Evolutionary conservation across 2,113 vertebrate genomes (phyloP).

Genomic region (Scatophagus argus): DNA sequence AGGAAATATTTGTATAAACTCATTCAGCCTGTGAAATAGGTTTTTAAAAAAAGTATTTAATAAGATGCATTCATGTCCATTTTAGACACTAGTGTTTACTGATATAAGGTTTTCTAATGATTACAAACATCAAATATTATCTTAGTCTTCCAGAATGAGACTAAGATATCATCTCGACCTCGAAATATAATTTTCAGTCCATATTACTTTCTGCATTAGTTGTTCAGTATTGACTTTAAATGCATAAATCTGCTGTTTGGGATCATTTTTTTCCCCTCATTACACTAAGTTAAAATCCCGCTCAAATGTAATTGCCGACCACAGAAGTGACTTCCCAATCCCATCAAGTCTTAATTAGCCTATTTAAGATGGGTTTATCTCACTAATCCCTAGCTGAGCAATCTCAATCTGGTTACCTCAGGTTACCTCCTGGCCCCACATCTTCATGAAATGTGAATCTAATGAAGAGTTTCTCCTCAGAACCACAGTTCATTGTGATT

Average conservation of each 20-base stretch:
- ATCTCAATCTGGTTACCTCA: constrained; percentile 74
- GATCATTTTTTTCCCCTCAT: constrained; percentile 31
- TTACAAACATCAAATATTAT: not conserved
- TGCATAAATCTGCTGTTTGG: constrained; percentile 12
- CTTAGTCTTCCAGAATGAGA: not conserved
- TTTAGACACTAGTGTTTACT: not conserved
- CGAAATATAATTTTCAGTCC: not conserved
- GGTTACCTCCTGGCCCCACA: constrained; percentile 56
- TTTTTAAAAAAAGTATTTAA: too few relatives aligned
- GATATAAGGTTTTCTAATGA: not conserved
- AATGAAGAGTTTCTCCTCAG: constrained; percentile 1
- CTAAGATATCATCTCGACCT: not conserved
- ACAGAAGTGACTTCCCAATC: constrained; percentile 79
- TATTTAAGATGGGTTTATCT: constrained; percentile 79
- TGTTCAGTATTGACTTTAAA: constrained; percentile 4
- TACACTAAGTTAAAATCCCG: constrained; percentile 65
- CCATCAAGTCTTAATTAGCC: constrained; percentile 81
- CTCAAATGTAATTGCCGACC: constrained; percentile 80
- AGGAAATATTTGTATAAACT: too few relatives aligned
- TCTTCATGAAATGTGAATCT: constrained; percentile 23
- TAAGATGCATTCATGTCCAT: not conserved
- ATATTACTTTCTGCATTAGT: not conserved
- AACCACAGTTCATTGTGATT: too few relatives aligned
- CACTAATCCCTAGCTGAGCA: constrained; percentile 73
- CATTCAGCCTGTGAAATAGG: too few relatives aligned